Percentiles rank a stretch among this genome's conserved stretches.
Evolutionary conservation across 2,113 vertebrate species (phyloP).

Genomic region (Eudorcas thomsonii): DNA sequence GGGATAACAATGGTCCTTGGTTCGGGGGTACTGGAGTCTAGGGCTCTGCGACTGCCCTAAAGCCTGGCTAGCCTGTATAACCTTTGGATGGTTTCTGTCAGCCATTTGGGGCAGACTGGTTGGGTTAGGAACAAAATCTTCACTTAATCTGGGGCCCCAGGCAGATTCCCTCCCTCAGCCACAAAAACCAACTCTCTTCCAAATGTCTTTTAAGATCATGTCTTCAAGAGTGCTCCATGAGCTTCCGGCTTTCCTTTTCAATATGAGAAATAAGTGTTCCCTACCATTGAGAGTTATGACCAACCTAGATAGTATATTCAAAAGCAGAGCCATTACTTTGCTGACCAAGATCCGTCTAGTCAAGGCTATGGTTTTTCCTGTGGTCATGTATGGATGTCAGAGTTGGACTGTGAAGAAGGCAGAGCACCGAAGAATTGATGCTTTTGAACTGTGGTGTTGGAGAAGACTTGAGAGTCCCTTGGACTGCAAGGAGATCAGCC

Average conservation of each 20-base stretch:
- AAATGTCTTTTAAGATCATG: not conserved
- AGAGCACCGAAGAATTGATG: no score
- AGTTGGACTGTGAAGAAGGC: no score
- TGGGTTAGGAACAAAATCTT: constrained; percentile 42
- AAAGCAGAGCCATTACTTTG: no score
- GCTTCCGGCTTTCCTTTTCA: not conserved
- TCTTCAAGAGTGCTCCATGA: not conserved
- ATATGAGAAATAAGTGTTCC: not conserved
- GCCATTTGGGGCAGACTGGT: not conserved
- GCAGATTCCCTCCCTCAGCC: not conserved
- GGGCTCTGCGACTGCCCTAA: not conserved
- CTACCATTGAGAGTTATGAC: not conserved
- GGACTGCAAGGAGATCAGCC: no score
- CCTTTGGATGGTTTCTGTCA: not conserved
- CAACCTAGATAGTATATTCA: no score
- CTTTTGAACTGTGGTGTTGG: no score
- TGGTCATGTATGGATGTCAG: no score
- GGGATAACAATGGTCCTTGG: not conserved
- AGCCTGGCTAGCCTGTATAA: not conserved
- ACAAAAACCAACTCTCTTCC: not conserved
- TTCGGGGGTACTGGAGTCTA: not conserved
- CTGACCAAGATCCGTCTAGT: no score
- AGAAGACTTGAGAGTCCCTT: no score
- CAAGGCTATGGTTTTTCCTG: no score
- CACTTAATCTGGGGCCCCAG: not conserved